Evolutionary conservation across 2,113 vertebrate genomes (phyloP).

Genomic region (Microtus ochrogaster): DNA sequence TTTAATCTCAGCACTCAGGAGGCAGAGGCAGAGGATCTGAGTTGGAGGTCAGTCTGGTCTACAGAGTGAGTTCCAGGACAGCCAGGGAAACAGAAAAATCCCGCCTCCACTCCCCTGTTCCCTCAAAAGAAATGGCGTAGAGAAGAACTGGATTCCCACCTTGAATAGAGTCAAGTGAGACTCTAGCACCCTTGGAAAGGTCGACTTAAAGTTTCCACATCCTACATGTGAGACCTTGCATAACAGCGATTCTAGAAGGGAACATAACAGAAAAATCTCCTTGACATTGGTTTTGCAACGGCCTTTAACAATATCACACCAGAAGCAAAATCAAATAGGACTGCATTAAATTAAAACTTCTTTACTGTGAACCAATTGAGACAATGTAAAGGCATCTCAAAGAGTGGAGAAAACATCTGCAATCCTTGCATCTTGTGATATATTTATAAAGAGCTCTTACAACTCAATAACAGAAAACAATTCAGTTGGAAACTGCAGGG

Average conservation of each 20-base stretch:
- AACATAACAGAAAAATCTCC: not conserved
- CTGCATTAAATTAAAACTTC: not conserved
- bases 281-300: not conserved
- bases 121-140: not conserved
- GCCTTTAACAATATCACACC: not conserved
- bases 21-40: not conserved
- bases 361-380: not conserved
- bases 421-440: not conserved
- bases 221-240: not conserved
- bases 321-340: not conserved
- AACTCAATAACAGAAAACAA: not conserved
- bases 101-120: not conserved
- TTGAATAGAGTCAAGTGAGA: not conserved
- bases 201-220: not conserved
- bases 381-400: not conserved
- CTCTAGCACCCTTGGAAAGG: not conserved
- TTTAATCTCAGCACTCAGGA: not conserved
- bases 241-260: slow-evolving; percentile 2
- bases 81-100: not conserved
- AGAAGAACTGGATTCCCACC: not conserved
- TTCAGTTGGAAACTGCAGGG: not conserved
- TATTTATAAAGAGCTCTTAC: not conserved
- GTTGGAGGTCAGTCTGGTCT: not conserved
- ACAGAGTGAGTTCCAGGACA: not conserved
- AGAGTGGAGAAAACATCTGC: not conserved